Conservation (phyloP, 2,797 vertebrate genomes). For the Siniperca scherzeri region DNA sequence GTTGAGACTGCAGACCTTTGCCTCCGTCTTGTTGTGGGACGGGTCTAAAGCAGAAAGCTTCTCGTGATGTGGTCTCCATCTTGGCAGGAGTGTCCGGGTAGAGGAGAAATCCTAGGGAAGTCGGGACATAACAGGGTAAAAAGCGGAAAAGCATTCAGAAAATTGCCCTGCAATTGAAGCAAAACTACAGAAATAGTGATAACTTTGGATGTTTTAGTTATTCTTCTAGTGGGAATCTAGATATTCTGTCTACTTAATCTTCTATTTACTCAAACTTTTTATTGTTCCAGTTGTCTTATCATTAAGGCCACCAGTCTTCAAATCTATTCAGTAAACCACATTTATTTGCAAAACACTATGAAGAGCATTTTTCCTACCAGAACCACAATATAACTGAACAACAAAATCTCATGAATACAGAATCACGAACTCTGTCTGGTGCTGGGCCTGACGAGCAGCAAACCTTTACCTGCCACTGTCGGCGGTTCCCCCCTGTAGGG, state of each 20-base stretch:
- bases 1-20: conserved; percentile 65
- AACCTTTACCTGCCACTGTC: conserved; percentile 79
- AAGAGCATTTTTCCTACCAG: background rate
- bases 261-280: background rate
- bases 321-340: background rate
- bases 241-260: background rate
- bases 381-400: background rate
- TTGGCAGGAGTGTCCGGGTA: conserved; percentile 79
- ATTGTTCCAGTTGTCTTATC: background rate
- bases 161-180: background rate
- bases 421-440: background rate
- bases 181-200: background rate
- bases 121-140: background rate
- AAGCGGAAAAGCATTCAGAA: background rate
- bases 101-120: conserved; percentile 73
- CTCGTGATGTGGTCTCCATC: conserved; percentile 81
- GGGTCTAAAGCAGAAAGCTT: conserved; percentile 74
- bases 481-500: conserved; percentile 77
- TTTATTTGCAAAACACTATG: background rate
- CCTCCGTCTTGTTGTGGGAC: conserved; percentile 49
- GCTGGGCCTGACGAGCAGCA: background rate
- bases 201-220: background rate
- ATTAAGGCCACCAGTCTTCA: background rate
- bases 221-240: background rate
- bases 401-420: background rate